Percentiles rank a stretch among this genome's conserved stretches.
Evolutionary conservation across 1,140 invertebrate species (phyloP).

Genomic region (Apolygus lucorum): DNA sequence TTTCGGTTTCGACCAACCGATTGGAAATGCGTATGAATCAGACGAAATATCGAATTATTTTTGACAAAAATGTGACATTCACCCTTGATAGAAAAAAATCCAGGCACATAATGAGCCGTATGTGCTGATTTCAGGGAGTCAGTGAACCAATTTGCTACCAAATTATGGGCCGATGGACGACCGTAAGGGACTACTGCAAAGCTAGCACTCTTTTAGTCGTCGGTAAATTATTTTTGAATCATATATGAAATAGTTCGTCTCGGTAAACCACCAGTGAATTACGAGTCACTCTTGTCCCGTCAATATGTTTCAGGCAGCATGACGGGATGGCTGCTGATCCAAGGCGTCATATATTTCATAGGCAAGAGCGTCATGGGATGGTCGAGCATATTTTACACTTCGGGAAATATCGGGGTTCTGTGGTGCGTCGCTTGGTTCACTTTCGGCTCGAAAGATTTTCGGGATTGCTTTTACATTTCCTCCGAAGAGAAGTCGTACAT

Average conservation of each 20-base stretch:
- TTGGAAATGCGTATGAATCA: no score
- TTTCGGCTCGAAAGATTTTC: slow-evolving; percentile 6
- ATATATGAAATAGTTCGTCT: neutral
- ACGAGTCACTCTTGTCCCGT: no score
- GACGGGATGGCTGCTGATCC: neutral
- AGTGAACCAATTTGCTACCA: neutral
- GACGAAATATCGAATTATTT: no score
- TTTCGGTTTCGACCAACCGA: no score
- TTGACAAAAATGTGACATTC: no score
- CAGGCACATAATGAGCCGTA: no score
- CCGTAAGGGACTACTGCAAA: neutral
- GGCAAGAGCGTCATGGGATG: slow-evolving; percentile 10
- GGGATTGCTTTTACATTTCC: slow-evolving; percentile 16
- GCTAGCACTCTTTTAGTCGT: neutral
- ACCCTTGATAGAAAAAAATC: no score
- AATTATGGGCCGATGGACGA: neutral
- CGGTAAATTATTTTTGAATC: neutral
- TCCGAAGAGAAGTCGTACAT: slow-evolving; percentile 10
- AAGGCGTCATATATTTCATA: slow-evolving; percentile 4
- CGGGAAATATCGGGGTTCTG: slow-evolving; percentile 8
- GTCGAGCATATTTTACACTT: slow-evolving; percentile 16
- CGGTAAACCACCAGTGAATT: neutral
- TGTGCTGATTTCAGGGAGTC: neutral
- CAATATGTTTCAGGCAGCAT: neutral
- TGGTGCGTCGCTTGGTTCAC: slow-evolving; percentile 18